Base-by-base conservation (phyloP, 2,888 invertebrate genomes). In the Subacronicta megacephala region DNA sequence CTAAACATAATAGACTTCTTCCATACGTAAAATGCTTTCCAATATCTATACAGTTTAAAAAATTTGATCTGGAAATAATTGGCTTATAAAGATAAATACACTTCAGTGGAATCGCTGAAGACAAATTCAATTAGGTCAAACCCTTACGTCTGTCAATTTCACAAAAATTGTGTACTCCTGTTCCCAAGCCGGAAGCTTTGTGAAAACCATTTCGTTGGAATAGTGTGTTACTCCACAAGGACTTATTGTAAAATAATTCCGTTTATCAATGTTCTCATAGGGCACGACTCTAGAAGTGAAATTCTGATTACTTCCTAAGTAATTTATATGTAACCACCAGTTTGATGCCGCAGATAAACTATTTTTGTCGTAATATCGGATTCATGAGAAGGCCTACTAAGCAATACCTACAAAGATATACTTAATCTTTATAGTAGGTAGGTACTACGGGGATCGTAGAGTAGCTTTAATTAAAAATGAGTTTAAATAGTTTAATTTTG, bases 1-100 rank as follows among this genome's bases (percentile, higher is more conserved):
- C 95, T 95, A 79, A 95, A 96, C 35, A 95, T 89, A 23, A 98
- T 95, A 13, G 96, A 96, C 84, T 96, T 97, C 55, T 95, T 95
- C 98, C 98, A 98, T 0, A 96, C 95, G 77, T 96, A 96, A 84
- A 98, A 97, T 0, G 97, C 96, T 88, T 98, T 97, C 97, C 97
- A 97, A 60, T 95, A 93, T 12, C 96, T 95, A 79, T 96, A 97
- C 23, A 95, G 90, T 41, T 91, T 94, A 82, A 97, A 97, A 42
- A 96, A 95, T 69, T 95, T 96, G 41, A 97, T 96, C 94, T 96
- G 84, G 40, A 62, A 62, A 37, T n/a, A 20, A 40, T 7, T 37
- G 15, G 3, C 10, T 13, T 31, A n/a, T n/a, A 0, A 31, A n/a
- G 5, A 31, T 31, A 3, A 0, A 26, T 10, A 18, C 18, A 3